Conservation (phyloP, 2,888 invertebrate genomes). For the Pseudococcus jackbeardsleyi region DNA sequence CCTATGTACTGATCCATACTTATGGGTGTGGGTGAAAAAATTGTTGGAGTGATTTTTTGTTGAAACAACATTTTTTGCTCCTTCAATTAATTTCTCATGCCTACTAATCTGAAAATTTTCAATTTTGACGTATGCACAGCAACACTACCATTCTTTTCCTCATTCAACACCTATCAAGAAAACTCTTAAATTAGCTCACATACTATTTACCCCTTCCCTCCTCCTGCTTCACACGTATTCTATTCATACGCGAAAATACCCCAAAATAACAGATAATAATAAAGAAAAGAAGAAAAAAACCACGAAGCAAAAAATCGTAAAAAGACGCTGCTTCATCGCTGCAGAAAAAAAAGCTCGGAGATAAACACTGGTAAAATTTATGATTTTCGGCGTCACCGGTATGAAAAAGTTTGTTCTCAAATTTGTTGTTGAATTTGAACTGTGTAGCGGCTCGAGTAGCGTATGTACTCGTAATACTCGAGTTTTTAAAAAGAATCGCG, state of each 20-base stretch:
- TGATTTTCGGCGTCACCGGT: conserved; percentile 21
- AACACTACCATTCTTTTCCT: no score
- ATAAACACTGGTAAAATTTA: conserved; percentile 18
- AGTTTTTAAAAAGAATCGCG: not conserved
- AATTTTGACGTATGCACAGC: no score
- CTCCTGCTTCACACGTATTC: not conserved
- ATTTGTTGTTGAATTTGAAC: conserved; percentile 18
- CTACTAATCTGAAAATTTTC: no score
- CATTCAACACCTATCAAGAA: not conserved
- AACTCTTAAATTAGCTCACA: not conserved
- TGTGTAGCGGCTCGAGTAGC: not conserved
- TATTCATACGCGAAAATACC: not conserved
- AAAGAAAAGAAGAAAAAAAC: not conserved
- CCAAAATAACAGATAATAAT: not conserved
- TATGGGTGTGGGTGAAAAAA: no score
- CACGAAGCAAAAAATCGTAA: not conserved
- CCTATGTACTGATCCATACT: no score
- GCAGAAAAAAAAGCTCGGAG: not conserved
- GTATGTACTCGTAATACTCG: not conserved
- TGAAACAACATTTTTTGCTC: no score
- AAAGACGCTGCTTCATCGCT: not conserved
- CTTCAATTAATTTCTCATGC: no score
- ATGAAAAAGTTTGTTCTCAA: conserved; percentile 41
- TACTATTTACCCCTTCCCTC: not conserved
- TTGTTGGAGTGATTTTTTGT: no score